Base-by-base conservation (phyloP, 2,113 vertebrate species). In the Cavia porcellus region DNA sequence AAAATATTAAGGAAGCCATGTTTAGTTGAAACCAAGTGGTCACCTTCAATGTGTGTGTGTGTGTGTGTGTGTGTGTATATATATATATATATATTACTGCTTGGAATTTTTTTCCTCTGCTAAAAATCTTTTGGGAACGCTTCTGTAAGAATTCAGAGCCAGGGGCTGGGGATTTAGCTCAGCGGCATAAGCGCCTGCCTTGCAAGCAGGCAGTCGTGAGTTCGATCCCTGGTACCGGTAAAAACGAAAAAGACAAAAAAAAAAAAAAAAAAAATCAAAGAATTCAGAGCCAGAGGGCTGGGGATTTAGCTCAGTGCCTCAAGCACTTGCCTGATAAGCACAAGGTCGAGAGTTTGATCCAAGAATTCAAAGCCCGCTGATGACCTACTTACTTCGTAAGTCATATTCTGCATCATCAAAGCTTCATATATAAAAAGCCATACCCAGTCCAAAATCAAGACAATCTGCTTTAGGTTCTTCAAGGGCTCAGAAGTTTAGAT, bases 1-100 rank as follows among this genome's bases (percentile, higher is more conserved):
- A 83, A 94, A 97, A 64, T 92, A 92, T 57, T 86, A 91, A 77
- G 61, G 68, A 89, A 95, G 88, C 74, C 74, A 55, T 55, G 28
- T 38, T 72, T 50, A 35, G 68, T 68, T 81, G 57, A 42, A 88
- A 89, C 17, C 52, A 84, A 52, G 80, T 35, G 17, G 38, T 88
- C 75, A 79, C 25, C 38, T 24, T n/a, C n/a, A n/a, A n/a, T n/a
- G n/a, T n/a, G n/a, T n/a, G n/a, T n/a, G n/a, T n/a, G n/a, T n/a
- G n/a, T n/a, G n/a, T n/a, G n/a, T n/a, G n/a, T n/a, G n/a, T n/a
- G n/a, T n/a, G n/a, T n/a, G n/a, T n/a, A n/a, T n/a, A n/a, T n/a
- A n/a, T n/a, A n/a, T n/a, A n/a, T 61, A 12, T 64, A 82, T 9
- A 47, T 11, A 95, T 11, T 85, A 75, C 13, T 87, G 50, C n/a